Evolutionary conservation across 2,888 invertebrate species (phyloP).

Genomic region (Caenorhabditis japonica): DNA sequence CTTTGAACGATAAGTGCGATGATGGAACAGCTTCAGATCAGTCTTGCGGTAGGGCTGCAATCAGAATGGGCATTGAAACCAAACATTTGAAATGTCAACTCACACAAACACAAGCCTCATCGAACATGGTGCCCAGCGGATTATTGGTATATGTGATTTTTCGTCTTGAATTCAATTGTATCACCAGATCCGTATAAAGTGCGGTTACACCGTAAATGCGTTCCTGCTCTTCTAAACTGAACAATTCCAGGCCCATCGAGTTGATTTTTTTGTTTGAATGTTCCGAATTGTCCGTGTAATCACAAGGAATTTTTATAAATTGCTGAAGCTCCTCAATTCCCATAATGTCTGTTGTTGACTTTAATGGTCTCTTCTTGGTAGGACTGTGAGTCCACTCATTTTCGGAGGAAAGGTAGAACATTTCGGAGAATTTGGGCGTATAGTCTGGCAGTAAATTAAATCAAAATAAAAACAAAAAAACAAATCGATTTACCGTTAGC

Average conservation of each 20-base stretch:
- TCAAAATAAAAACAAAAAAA: too few species aligned
- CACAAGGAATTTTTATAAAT: slow-evolving; percentile 13
- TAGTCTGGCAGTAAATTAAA: too few species aligned
- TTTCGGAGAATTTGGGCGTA: background rate
- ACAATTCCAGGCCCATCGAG: too few species aligned
- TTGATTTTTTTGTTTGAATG: background rate
- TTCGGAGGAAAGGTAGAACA: slow-evolving; percentile 24
- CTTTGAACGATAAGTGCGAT: slow-evolving; percentile 32
- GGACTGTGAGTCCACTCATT: slow-evolving; percentile 36
- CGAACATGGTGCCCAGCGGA: slow-evolving; percentile 26
- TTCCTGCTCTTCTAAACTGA: slow-evolving; percentile 39
- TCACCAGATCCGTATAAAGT: slow-evolving; percentile 32
- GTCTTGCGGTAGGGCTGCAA: slow-evolving; percentile 43
- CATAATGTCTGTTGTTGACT: slow-evolving; percentile 19
- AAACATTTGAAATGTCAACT: slow-evolving; percentile 3
- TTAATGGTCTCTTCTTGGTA: background rate
- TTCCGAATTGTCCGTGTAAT: slow-evolving; percentile 15
- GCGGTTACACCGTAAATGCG: slow-evolving; percentile 10
- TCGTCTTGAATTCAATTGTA: slow-evolving; percentile 37
- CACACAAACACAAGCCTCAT: slow-evolving; percentile 49
- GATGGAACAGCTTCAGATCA: slow-evolving; percentile 33
- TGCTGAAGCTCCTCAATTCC: slow-evolving; percentile 41
- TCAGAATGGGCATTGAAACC: background rate
- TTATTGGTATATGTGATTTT: slow-evolving; percentile 42
- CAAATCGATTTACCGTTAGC: too few species aligned